Evolutionary conservation across 1,140 invertebrate genomes (phyloP), one percentile per base, ranked within the genome.

Genomic region (Drosophila mojavensis): DNA sequence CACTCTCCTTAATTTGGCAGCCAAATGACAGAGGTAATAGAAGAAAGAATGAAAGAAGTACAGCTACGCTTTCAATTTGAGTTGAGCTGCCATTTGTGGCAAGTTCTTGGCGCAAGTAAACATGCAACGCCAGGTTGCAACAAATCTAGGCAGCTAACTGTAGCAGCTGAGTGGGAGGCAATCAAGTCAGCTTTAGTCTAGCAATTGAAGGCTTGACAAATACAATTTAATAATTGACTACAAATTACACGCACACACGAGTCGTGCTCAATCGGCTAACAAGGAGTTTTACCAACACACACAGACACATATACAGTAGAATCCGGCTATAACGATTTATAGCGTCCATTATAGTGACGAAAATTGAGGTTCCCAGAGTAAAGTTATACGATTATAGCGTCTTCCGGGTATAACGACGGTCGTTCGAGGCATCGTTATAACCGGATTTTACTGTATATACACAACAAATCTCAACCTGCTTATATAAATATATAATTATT

Each of bases 11-110:
- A 79, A 79, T 79, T 79, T 79, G 76, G 76, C 76, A 79, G 76
- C 73, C 66, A 79, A 79, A 79, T 79, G 76, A 77, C 76, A 79
- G 76, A 71, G 66, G 4, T 11, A 58, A 13, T 41, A 62, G 69
- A 56, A 63, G 63, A 70, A 74, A 66, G 33, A 41, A 24, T 5
- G 33, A 4, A 41, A 41, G 20, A 24, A 9, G 41, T 59, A 47
- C 41, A 24, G 56, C 43, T 36, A 24, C 26, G 41, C 59, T 61
- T 64, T 64, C 50, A 54, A 54, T 26, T 54, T 43, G n/a, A 45
- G 51, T 15, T 64, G 28, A 30, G 59, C 45, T 36, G 30, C 45
- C 48, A 39, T 15, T 30, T 63, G 54, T 54, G 36, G 55, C 53
- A 65, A 56, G 41, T 56, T 65, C 15, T 24, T 47, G 24, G 15